These are phyloP conservation scores for Caretta caretta DNA, from an alignment of 2,113 vertebrate species.

Conservation along the genomic window DNA sequence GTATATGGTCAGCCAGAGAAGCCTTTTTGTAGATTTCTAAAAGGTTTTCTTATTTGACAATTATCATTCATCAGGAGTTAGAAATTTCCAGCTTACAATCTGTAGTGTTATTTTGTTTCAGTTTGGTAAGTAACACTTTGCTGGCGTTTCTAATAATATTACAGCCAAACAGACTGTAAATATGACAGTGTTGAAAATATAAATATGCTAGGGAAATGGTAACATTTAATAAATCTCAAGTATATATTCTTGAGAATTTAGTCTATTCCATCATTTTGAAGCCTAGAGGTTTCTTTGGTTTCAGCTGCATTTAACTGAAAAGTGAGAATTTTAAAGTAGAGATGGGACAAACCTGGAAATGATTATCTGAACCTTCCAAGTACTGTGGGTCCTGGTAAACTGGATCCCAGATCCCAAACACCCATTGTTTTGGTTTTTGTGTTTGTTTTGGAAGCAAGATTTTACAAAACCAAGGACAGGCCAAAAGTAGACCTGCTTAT, in stretches of 20 bases:
- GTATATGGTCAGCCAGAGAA: not conserved
- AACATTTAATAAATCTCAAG: constrained; percentile 64
- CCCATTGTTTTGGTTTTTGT: not conserved
- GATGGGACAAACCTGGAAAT: constrained; percentile 48
- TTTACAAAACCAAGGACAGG: constrained; percentile 22
- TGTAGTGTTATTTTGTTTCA: constrained; percentile 68
- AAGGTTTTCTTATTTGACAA: constrained; percentile 39
- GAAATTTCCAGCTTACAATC: constrained; percentile 57
- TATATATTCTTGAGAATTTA: constrained; percentile 65
- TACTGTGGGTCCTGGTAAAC: not conserved
- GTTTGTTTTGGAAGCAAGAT: not conserved
- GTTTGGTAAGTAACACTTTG: constrained; percentile 63
- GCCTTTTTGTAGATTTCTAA: constrained; percentile 24
- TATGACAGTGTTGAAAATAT: constrained; percentile 68
- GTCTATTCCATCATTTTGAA: constrained; percentile 69
- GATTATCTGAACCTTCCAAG: constrained; percentile 25
- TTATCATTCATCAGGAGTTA: constrained; percentile 46
- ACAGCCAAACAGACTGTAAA: constrained; percentile 71
- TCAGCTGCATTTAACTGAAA: constrained; percentile 40
- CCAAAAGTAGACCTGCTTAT: constrained; percentile 9
- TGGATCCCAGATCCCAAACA: constrained; percentile 36
- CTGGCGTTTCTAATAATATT: constrained; percentile 73
- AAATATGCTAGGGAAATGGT: constrained; percentile 53
- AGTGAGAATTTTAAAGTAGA: constrained; percentile 63
- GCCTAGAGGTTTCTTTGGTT: constrained; percentile 54